Evolutionary conservation across 2,797 vertebrate species (phyloP).

Genomic region (Chelonia mydas): DNA sequence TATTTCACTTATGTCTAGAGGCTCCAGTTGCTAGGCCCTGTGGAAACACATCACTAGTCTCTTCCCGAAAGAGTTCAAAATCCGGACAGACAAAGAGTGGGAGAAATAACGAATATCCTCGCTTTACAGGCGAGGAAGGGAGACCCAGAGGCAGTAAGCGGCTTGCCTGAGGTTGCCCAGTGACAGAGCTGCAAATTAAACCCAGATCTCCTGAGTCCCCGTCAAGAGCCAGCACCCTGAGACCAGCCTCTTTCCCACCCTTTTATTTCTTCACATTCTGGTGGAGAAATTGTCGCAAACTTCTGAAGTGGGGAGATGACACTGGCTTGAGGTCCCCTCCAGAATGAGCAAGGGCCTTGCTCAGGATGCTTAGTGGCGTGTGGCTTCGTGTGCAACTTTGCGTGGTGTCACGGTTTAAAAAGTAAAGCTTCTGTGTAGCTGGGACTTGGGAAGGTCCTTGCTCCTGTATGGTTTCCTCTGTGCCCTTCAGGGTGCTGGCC

Average conservation of each 20-base stretch:
- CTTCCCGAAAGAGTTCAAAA: not conserved
- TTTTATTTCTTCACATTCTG: not conserved
- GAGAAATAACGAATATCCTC: not conserved
- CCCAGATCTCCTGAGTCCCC: not conserved
- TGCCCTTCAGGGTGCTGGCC: too few species aligned
- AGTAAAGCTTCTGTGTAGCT: not conserved
- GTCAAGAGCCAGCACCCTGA: not conserved
- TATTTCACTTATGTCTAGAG: not conserved
- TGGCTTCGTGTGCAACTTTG: not conserved
- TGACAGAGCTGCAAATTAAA: not conserved
- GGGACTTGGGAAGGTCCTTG: not conserved
- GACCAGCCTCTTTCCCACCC: not conserved
- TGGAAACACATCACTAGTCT: not conserved
- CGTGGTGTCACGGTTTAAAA: accelerated
- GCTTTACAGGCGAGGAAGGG: not conserved
- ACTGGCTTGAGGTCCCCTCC: accelerated
- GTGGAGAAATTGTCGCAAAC: not conserved
- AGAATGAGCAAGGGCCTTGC: accelerated
- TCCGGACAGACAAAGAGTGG: not conserved
- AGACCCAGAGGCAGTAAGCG: not conserved
- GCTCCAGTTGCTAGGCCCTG: not conserved
- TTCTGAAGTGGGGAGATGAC: accelerated
- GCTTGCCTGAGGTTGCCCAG: not conserved
- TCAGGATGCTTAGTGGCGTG: accelerated
- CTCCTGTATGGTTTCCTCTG: not conserved